Evolutionary conservation across 2,113 vertebrate species (phyloP), one percentile per base, ranked within the genome.

Genomic region (Sceloporus undulatus): DNA sequence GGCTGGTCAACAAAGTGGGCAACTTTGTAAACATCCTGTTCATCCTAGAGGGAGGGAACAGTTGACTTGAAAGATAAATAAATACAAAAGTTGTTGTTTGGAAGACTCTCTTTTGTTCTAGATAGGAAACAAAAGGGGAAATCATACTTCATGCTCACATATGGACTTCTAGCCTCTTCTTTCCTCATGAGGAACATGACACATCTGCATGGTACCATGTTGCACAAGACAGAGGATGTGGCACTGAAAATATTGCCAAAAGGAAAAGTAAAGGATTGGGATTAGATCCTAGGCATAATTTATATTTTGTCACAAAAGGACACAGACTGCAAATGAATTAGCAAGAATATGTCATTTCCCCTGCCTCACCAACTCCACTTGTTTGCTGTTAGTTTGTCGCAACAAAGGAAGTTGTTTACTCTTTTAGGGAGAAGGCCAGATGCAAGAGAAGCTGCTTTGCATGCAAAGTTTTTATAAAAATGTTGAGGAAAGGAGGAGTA

Each of bases 401-500:
- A 89, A 87, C 80, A 93, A 34, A 34, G 91, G 92, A 93, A 91
- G 90, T 94, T 94, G 91, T 94, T 94, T 94, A 92, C 94, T 94
- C 91, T 93, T 91, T 91, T 89, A 87, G 92, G 90, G 93, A 94
- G 94, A 95, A 91, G 93, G 91, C 94, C 90, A 90, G 92, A 91
- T 91, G 90, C 91, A 59, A 82, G 93, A 88, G 91, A 89, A 90
- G 0, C 89, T 88, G 71, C 88, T 94, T 93, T 94, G 89, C 91
- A 88, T 93, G 93, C 88, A 48, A 94, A 89, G 86, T 74, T 91
- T 75, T 89, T 79, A 74, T 92, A 88, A 89, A 92, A 85, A 85
- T 82, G 85, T 81, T 93, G 81, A 74, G 81, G 52, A 83, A 66
- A 79, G 62, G 86, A 81, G 83, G 91, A 75, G 85, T 3, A 16